Conservation (phyloP, 2,113 vertebrate genomes). For the Pteropus alecto region DNA sequence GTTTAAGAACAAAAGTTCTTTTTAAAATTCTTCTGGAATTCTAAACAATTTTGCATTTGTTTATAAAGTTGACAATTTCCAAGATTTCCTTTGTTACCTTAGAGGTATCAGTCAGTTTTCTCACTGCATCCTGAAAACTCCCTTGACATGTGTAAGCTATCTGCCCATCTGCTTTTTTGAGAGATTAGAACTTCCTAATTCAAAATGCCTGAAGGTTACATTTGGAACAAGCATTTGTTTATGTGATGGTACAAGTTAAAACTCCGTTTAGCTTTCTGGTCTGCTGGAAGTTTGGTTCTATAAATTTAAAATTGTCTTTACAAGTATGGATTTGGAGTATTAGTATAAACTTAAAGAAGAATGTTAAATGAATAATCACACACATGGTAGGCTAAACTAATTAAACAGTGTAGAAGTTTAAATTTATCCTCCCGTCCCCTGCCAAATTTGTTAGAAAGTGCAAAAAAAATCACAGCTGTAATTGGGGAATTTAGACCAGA, state of each 20-base stretch:
- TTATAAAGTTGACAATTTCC: slow-evolving; percentile 15
- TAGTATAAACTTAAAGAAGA: slow-evolving; percentile 15
- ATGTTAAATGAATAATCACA: slow-evolving; percentile 31
- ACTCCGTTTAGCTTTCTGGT: background rate
- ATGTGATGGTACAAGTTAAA: background rate
- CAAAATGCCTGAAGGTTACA: slow-evolving; percentile 26
- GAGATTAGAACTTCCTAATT: slow-evolving; percentile 41
- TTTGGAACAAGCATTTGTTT: slow-evolving; percentile 31
- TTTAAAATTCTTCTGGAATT: slow-evolving; percentile 14
- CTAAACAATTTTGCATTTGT: background rate
- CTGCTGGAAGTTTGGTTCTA: background rate
- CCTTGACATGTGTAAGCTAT: background rate
- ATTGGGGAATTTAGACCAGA: background rate
- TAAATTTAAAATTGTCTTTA: slow-evolving; percentile 34
- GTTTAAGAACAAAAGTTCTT: background rate
- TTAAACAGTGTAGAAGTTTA: slow-evolving; percentile 3
- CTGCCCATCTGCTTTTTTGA: background rate
- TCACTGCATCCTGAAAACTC: background rate
- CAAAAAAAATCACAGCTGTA: background rate
- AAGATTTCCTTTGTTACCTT: slow-evolving; percentile 34
- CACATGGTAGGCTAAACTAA: slow-evolving; percentile 23
- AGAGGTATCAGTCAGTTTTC: background rate
- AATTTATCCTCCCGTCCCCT: background rate
- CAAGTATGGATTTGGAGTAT: background rate
- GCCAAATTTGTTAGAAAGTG: slow-evolving; percentile 17